Evolutionary conservation across 2,888 invertebrate genomes (phyloP), one percentile per base, ranked within the genome.

Genomic region (Dynastes hyllus): DNA sequence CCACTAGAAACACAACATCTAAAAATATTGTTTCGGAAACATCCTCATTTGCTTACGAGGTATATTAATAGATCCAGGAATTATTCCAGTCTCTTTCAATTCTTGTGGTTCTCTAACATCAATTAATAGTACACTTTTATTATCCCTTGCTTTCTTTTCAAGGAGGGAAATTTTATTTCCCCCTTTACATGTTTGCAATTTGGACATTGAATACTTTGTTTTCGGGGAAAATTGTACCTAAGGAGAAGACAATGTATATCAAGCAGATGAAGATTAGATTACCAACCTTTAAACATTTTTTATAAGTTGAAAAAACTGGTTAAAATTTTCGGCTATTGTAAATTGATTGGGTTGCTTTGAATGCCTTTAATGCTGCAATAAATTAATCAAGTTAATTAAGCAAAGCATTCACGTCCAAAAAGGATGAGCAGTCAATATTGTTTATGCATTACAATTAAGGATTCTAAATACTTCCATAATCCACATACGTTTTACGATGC

Each of bases 41-140:
- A 51, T 37, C 0, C 22, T 27, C 11, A 66, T 73, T 27, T 29
- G 77, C 81, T 78, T 77, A 82, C 81, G 71, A 61, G 81, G 81
- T 61, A 82, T 81, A 76, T 81, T 82, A 58, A 76, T 76, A 4
- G 76, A 77, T n/a, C 79, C 92, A 53, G 95, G 95, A 80, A 95
- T 92, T 84, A 90, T 90, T 2, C 95, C 95, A 82, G 92, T 92
- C 85, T 94, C 93, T 80, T 91, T 88, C 9, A 95, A 87, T 88
- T 95, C 95, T 11, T 91, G 88, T 45, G 94, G 94, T 86, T 95
- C 95, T 82, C 95, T 92, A 0, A 96, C 95, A 90, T 96, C 95
- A 80, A 96, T 91, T 37, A 95, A 91, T 16, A 93, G 84, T 78
- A 92, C 91, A 70, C 88, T 87, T 6, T 89, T 86, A 13, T 89